Evolutionary conservation across 2,888 invertebrate genomes (phyloP).

Genomic region (Ophion ellenae): DNA sequence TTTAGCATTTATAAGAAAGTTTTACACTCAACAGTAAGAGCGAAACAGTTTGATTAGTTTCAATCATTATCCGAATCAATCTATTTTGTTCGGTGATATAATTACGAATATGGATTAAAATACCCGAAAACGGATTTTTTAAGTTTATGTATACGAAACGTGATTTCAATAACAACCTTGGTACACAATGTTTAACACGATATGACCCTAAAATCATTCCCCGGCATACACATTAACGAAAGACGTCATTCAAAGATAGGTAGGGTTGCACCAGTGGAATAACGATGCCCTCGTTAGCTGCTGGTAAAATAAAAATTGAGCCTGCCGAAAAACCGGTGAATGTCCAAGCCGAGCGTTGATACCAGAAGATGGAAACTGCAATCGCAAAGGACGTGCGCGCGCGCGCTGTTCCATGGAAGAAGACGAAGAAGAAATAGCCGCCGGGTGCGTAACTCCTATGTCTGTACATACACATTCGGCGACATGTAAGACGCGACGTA

Average conservation of each 20-base stretch:
- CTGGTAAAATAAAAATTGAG: conserved; percentile 30
- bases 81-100: too few relatives aligned
- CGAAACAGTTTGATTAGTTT: too few relatives aligned
- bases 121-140: too few relatives aligned
- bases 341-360: conserved; percentile 20
- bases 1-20: too few relatives aligned
- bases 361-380: conserved; percentile 32
- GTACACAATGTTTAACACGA: too few relatives aligned
- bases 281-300: conserved; percentile 5
- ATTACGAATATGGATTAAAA: too few relatives aligned
- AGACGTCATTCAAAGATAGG: background rate
- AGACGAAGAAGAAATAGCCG: conserved; percentile 33
- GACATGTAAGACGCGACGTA: conserved; percentile 82
- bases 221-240: too few relatives aligned
- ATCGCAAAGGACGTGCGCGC: conserved; percentile 25
- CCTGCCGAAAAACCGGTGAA: conserved; percentile 12
- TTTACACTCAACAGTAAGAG: too few relatives aligned
- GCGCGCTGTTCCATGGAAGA: conserved; percentile 38
- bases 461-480: conserved; percentile 71
- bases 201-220: too few relatives aligned
- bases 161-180: too few relatives aligned
- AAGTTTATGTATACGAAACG: too few relatives aligned
- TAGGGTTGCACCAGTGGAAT: conserved; percentile 14
- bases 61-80: too few relatives aligned
- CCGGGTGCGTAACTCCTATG: conserved; percentile 46